Evolutionary conservation across 2,113 vertebrate species (phyloP).

Genomic region (Probosciger aterrimus): DNA sequence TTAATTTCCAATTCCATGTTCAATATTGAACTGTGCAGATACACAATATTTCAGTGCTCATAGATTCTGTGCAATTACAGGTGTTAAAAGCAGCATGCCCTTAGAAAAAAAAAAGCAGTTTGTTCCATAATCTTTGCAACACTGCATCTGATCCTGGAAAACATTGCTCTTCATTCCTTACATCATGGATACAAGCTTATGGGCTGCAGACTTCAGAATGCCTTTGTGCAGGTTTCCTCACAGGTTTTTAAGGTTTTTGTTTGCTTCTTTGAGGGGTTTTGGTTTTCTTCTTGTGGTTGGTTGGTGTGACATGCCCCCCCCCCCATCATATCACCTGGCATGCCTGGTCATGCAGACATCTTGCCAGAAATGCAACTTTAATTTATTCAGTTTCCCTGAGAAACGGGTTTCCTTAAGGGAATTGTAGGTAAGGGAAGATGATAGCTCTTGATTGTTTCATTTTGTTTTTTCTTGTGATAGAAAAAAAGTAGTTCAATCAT

Average conservation of each 20-base stretch:
- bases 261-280: not conserved
- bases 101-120: not conserved
- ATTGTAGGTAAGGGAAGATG: not conserved
- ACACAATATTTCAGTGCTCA: not conserved
- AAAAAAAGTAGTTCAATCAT: not conserved
- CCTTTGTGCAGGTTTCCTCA: not conserved
- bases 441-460: not conserved
- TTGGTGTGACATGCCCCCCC: not conserved
- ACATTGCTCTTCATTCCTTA: not conserved
- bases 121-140: not conserved
- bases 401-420: constrained; percentile 24
- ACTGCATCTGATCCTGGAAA: not conserved
- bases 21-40: not conserved
- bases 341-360: not conserved
- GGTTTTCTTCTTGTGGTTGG: not conserved
- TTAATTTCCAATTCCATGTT: not conserved
- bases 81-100: not conserved
- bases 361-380: not conserved
- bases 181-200: not conserved
- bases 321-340: not conserved
- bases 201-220: not conserved
- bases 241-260: not conserved
- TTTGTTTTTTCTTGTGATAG: not conserved
- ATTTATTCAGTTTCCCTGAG: constrained; percentile 11
- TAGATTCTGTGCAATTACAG: not conserved